phyloP scores from a whole-genome alignment of 1,140 invertebrate genomes.

The Drosophila aff. region DNA sequence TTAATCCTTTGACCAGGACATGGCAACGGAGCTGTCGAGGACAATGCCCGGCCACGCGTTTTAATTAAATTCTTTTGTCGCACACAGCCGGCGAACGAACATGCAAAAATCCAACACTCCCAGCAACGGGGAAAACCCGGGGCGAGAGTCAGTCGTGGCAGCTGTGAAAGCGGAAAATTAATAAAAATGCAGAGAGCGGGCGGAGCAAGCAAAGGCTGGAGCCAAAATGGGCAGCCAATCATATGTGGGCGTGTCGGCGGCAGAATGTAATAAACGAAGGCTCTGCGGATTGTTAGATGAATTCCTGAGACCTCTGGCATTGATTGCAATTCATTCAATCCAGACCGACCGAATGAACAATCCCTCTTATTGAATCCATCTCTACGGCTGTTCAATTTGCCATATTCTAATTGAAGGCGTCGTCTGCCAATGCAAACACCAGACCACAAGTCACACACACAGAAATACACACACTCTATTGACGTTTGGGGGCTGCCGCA shows the following conservation, averaged over 20 bases:
- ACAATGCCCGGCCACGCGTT: constrained; percentile 60
- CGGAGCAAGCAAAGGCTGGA: neutral
- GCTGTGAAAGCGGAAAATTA: constrained; percentile 46
- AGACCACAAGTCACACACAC: constrained; percentile 35
- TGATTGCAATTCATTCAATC: constrained; percentile 50
- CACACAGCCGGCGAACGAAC: constrained; percentile 36
- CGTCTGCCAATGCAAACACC: constrained; percentile 44
- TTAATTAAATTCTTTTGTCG: constrained; percentile 82
- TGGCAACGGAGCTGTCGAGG: constrained; percentile 20
- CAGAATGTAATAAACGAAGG: constrained; percentile 46
- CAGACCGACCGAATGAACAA: constrained; percentile 1
- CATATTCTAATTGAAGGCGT: constrained; percentile 62
- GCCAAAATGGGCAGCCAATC: constrained; percentile 24
- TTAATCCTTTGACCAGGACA: constrained; percentile 63
- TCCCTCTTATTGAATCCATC: constrained; percentile 24
- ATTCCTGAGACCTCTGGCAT: constrained; percentile 39
- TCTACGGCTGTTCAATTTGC: constrained; percentile 64
- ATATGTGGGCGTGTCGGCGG: constrained; percentile 18
- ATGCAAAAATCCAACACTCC: constrained; percentile 68
- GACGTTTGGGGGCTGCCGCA: constrained; percentile 56
- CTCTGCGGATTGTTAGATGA: constrained; percentile 47
- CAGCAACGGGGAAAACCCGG: constrained; percentile 15
- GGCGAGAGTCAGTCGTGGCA: constrained; percentile 7
- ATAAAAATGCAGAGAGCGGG: constrained; percentile 37
- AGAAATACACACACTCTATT: constrained; percentile 31